phyloP scores from a whole-genome alignment of 2,888 invertebrate species.

The Pollenia amentaria region DNA sequence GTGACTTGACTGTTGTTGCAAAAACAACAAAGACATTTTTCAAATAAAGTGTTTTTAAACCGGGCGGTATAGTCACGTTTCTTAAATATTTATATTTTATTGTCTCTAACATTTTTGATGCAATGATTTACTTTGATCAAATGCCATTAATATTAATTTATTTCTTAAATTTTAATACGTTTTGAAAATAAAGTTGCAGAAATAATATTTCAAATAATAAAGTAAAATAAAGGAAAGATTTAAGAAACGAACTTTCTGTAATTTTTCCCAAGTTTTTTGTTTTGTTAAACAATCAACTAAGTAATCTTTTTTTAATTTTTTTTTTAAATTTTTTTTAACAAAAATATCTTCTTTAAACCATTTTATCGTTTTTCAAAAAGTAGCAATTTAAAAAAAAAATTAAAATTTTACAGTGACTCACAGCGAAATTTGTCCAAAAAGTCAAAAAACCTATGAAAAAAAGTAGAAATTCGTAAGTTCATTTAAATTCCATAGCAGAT shows the following conservation, averaged over 20 bases:
- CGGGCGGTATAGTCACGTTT: slow-evolving; percentile 72
- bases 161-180: not conserved
- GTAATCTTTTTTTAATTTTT: no score
- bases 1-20: slow-evolving; percentile 66
- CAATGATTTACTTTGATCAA: slow-evolving; percentile 67
- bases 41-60: slow-evolving; percentile 60
- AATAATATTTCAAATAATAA: not conserved
- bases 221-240: slow-evolving; percentile 49
- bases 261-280: no score
- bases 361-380: no score
- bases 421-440: no score
- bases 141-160: slow-evolving; percentile 65
- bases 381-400: no score
- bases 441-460: no score
- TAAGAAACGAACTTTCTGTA: slow-evolving; percentile 16
- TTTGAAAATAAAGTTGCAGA: not conserved
- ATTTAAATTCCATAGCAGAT: no score
- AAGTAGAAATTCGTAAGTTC: no score
- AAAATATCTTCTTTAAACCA: no score
- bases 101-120: slow-evolving; percentile 3
- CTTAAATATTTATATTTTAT: slow-evolving; percentile 52
- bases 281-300: no score
- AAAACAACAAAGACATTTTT: slow-evolving; percentile 53
- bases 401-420: no score
- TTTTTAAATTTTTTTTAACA: no score